Percentiles rank a stretch among this genome's conserved stretches.
Evolutionary conservation across 2,888 invertebrate genomes (phyloP).

Genomic region (Caprella mutica): DNA sequence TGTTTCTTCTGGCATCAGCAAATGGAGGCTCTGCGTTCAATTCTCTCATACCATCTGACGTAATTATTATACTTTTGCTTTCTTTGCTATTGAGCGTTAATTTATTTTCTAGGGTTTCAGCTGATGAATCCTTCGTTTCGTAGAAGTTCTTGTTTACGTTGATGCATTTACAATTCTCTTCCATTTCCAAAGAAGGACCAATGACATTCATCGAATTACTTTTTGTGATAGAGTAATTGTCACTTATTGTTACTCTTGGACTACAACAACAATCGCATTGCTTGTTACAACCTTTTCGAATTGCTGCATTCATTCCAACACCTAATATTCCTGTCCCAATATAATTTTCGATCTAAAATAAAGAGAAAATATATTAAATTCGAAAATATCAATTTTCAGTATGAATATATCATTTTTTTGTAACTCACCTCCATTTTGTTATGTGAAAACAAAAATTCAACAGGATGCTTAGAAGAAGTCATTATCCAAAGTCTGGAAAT

Average conservation of each 20-base stretch:
- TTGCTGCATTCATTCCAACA: neutral
- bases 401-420: no score
- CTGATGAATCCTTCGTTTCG: neutral
- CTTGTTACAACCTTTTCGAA: neutral
- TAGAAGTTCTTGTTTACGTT: no score
- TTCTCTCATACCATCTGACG: neutral
- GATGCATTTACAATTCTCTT: slow-evolving; percentile 6
- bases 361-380: no score
- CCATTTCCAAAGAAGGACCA: neutral
- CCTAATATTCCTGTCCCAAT: neutral
- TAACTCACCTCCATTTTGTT: slow-evolving; percentile 2
- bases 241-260: neutral
- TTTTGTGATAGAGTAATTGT: neutral
- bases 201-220: neutral
- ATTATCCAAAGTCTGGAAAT: slow-evolving; percentile 2
- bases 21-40: neutral
- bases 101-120: neutral
- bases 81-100: slow-evolving; percentile 2
- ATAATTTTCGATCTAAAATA: neutral
- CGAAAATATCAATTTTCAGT: no score
- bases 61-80: no score
- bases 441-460: slow-evolving; percentile 1
- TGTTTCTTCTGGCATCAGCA: slow-evolving; percentile 7
- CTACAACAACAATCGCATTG: slow-evolving; percentile 5
- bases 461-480: neutral